Conservation (phyloP, 2,888 invertebrate genomes). For the Zygogramma bicolorata region DNA sequence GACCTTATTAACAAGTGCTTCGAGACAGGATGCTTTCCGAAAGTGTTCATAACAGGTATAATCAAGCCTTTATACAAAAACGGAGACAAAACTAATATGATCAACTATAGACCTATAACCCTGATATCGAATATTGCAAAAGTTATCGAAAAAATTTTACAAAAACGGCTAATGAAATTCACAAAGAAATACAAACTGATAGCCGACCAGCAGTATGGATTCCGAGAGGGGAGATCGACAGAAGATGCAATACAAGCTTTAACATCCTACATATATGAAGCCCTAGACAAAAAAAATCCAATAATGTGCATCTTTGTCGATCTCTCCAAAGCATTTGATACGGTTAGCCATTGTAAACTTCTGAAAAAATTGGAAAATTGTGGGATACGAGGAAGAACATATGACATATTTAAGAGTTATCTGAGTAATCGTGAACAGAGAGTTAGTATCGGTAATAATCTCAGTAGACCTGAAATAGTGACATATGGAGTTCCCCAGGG, state of each 20-base stretch:
- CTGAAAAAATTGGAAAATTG: background rate
- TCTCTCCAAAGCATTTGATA: too few species aligned
- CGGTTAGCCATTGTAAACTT: background rate
- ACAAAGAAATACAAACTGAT: background rate
- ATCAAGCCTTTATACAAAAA: constrained; percentile 6
- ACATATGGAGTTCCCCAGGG: background rate
- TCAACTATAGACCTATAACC: background rate
- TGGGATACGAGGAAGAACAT: background rate
- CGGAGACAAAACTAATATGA: constrained; percentile 7
- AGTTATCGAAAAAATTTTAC: background rate
- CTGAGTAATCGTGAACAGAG: background rate
- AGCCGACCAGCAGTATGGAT: background rate
- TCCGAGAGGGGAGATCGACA: too few species aligned
- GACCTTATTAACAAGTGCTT: background rate
- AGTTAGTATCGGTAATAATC: background rate
- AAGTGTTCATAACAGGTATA: background rate
- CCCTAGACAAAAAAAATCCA: too few species aligned
- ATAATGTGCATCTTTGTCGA: constrained; percentile 1
- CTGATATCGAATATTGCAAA: background rate
- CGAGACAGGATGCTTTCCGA: background rate
- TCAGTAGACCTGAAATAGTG: background rate
- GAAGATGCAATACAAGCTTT: background rate
- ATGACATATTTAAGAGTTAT: background rate
- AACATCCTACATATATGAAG: too few species aligned
- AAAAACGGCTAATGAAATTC: constrained; percentile 4